Evolutionary conservation across 2,113 vertebrate genomes (phyloP).

Genomic region (Cyprinodon tularosa): DNA sequence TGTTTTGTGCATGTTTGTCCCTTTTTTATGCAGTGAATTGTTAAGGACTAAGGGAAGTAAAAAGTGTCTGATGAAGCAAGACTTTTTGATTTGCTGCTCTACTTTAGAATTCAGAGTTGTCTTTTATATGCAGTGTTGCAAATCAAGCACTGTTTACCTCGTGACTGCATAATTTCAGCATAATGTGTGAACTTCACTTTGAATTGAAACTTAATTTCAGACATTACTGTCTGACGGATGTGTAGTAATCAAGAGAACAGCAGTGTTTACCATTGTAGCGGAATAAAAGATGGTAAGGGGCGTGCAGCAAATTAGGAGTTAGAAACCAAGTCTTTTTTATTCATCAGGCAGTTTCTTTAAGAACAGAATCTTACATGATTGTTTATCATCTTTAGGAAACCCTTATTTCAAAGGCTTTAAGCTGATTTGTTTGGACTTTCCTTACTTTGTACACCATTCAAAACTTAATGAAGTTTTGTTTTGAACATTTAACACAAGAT

Average conservation of each 20-base stretch:
- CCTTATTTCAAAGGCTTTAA: conserved; percentile 7
- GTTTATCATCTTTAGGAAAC: conserved; percentile 12
- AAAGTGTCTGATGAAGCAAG: conserved; percentile 19
- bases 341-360: conserved; percentile 28
- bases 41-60: conserved; percentile 1
- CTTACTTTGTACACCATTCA: not conserved
- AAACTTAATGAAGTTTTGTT: conserved; percentile 17
- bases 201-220: conserved; percentile 42
- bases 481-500: not conserved
- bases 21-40: conserved; percentile 16
- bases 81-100: conserved; percentile 24
- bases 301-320: conserved; percentile 35
- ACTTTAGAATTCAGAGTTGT: conserved; percentile 31
- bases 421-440: not conserved
- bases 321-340: conserved; percentile 4
- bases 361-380: conserved; percentile 19
- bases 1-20: conserved; percentile 4
- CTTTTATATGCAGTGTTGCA: conserved; percentile 40
- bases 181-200: conserved; percentile 37
- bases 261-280: conserved; percentile 25
- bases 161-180: conserved; percentile 30
- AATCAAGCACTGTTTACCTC: conserved; percentile 49
- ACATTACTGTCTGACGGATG: conserved; percentile 30
- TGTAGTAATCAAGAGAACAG: conserved; percentile 50
- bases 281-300: conserved; percentile 37